Conservation (phyloP, 1,140 invertebrate species). For the Helicoverpa zea region DNA sequence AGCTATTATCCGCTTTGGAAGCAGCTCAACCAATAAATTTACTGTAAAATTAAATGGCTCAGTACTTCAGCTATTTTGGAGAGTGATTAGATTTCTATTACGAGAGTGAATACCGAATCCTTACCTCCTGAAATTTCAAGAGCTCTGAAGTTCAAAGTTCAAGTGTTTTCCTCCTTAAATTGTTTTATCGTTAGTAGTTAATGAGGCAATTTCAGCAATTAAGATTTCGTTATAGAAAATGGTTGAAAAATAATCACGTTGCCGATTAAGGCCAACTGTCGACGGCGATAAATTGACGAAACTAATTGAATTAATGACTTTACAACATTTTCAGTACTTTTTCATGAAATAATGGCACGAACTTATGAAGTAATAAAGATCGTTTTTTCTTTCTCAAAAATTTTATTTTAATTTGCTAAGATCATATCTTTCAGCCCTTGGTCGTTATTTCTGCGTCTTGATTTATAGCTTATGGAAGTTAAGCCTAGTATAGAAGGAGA, state of each 20-base stretch:
- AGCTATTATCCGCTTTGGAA: too few species aligned
- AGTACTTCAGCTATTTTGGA: conserved; percentile 3
- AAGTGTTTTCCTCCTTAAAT: conserved; percentile 21
- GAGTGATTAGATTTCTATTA: conserved; percentile 19
- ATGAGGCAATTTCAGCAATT: conserved; percentile 40
- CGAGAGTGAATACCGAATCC: neutral
- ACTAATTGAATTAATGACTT: conserved; percentile 42
- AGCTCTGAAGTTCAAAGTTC: conserved; percentile 12
- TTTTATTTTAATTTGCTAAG: too few species aligned
- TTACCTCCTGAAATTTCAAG: neutral
- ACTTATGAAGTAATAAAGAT: too few species aligned
- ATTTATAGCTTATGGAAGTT: too few species aligned
- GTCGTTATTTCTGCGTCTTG: too few species aligned
- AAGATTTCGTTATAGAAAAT: conserved; percentile 40
- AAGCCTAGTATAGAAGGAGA: too few species aligned
- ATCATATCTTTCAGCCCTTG: too few species aligned
- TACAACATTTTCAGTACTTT: neutral
- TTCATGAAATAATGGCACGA: neutral
- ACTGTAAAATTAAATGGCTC: conserved; percentile 7
- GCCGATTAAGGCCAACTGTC: conserved; percentile 38
- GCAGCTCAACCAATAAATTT: neutral
- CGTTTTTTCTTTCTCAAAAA: too few species aligned
- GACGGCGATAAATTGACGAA: conserved; percentile 35
- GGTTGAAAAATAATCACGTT: conserved; percentile 40
- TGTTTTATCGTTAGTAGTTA: conserved; percentile 25